A percentile compares a stretch with the other conserved stretches of the same genome.
Conservation (phyloP, 23 tunicate species). For the Ascidia mentula region DNA sequence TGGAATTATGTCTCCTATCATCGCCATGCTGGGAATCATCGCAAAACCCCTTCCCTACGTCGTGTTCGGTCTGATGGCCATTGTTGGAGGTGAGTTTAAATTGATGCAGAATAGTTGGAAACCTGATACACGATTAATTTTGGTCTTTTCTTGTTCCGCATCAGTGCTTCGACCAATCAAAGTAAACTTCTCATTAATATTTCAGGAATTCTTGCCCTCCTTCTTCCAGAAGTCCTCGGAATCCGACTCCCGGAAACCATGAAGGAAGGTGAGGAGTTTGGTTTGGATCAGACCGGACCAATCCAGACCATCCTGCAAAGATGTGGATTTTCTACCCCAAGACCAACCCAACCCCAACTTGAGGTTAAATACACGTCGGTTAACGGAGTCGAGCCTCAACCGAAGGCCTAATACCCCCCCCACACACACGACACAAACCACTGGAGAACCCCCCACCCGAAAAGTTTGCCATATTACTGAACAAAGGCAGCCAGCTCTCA, state of each 20-base stretch:
- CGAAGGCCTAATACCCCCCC: neutral
- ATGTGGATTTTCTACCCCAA: neutral
- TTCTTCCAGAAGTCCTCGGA: constrained; percentile 82
- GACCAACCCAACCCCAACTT: neutral
- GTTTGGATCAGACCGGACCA: constrained; percentile 49
- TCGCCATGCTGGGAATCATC: constrained; percentile 61
- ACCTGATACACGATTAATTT: neutral
- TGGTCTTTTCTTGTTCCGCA: neutral
- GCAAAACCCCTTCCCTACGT: constrained; percentile 75
- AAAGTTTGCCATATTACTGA: too few species aligned
- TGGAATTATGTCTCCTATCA: constrained; percentile 73
- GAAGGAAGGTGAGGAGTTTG: constrained; percentile 86
- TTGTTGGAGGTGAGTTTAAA: constrained; percentile 54
- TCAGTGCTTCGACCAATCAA: neutral
- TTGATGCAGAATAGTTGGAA: neutral
- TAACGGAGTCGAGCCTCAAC: neutral
- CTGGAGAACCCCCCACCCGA: too few species aligned
- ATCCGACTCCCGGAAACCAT: constrained; percentile 77
- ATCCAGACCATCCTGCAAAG: neutral
- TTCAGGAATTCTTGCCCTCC: constrained; percentile 53
- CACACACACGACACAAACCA: too few species aligned
- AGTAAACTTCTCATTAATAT: too few species aligned
- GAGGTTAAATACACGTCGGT: neutral
- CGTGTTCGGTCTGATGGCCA: constrained; percentile 73
- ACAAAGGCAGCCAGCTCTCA: too few species aligned